phyloP scores from a whole-genome alignment of 2,888 invertebrate genomes.

The Epsilonema sp. region DNA sequence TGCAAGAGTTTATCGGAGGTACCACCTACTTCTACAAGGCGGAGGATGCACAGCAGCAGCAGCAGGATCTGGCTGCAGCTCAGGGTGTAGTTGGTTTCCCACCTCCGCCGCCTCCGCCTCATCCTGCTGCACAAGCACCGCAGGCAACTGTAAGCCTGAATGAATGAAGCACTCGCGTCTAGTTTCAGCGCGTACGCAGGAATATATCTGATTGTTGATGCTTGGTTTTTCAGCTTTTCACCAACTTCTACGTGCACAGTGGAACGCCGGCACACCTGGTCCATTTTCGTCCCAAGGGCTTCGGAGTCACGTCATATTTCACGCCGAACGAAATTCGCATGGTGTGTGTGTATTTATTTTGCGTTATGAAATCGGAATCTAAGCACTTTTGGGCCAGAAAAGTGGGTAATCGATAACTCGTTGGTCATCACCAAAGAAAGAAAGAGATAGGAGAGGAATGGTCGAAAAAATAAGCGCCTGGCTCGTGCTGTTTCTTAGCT shows the following conservation, averaged over 20 bases:
- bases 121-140: slow-evolving; percentile 10
- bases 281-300: slow-evolving; percentile 31
- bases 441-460: no score
- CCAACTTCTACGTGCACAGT: slow-evolving; percentile 30
- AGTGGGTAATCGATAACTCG: no score
- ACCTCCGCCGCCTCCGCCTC: slow-evolving; percentile 29
- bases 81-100: no score
- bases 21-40: slow-evolving; percentile 69
- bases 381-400: no score
- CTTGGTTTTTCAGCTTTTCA: slow-evolving; percentile 20
- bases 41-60: no score
- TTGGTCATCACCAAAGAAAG: no score
- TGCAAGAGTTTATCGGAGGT: slow-evolving; percentile 44
- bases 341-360: no score
- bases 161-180: no score
- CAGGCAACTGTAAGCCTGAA: neutral
- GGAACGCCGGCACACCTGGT: slow-evolving; percentile 31
- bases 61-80: no score
- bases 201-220: no score
- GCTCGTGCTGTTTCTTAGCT: neutral
- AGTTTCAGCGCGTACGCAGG: no score
- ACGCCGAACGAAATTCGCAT: slow-evolving; percentile 66
- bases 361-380: no score
- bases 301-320: slow-evolving; percentile 44
- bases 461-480: neutral